Conservation (phyloP, 2,113 vertebrate species). For the Casuarius casuarius region DNA sequence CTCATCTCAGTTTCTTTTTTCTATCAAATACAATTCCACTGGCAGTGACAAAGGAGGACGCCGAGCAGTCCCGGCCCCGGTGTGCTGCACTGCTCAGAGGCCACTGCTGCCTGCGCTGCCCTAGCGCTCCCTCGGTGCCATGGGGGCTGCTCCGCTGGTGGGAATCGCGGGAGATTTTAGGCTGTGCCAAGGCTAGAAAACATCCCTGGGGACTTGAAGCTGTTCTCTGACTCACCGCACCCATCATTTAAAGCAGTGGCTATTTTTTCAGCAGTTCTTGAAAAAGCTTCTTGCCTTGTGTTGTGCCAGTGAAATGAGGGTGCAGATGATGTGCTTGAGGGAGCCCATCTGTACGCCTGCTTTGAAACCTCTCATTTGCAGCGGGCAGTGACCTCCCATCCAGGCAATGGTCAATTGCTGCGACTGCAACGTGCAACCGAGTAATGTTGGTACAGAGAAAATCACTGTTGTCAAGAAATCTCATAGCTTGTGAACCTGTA, state of each 20-base stretch:
- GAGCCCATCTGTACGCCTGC: neutral
- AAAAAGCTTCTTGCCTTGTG: neutral
- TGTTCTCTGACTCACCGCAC: neutral
- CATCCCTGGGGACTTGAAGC: neutral
- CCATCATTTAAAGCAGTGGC: neutral
- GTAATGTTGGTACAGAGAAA: neutral
- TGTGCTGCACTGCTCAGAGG: neutral
- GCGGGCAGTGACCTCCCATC: neutral
- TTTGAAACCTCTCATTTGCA: neutral
- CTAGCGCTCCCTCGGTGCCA: neutral
- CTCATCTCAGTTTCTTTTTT: conserved; percentile 47
- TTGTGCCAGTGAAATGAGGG: neutral
- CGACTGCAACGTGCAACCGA: neutral
- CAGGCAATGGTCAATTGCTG: neutral
- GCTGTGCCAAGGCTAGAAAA: neutral
- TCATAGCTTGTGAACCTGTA: neutral
- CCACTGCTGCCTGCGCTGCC: neutral
- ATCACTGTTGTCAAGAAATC: neutral
- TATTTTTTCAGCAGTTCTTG: neutral
- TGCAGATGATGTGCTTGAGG: neutral
- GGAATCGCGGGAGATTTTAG: neutral
- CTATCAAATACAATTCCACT: conserved; percentile 41
- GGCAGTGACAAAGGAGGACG: conserved; percentile 18
- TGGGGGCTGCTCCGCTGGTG: neutral
- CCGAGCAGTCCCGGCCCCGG: neutral